Conservation (phyloP, 2,113 vertebrate genomes). For the Ardeotis arabs region DNA sequence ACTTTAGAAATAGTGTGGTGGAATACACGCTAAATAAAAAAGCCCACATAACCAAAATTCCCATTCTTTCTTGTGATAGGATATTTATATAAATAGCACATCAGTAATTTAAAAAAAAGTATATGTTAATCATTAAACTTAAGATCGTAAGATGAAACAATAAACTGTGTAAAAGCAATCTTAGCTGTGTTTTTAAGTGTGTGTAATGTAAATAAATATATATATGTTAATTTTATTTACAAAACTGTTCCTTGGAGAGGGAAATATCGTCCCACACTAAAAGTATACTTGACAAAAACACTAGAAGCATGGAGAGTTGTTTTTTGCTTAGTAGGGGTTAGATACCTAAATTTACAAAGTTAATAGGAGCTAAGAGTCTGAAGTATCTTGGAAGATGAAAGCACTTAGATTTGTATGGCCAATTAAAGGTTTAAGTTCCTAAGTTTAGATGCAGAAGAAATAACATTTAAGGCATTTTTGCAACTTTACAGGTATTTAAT, state of each 20-base stretch:
- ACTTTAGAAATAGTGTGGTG: neutral
- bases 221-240: neutral
- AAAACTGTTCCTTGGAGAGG: neutral
- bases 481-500: neutral
- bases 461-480: neutral
- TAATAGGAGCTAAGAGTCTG: neutral
- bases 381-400: neutral
- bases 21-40: neutral
- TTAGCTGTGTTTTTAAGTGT: neutral
- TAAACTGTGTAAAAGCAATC: neutral
- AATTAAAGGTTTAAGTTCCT: neutral
- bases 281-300: neutral
- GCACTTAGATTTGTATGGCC: neutral
- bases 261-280: neutral
- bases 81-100: neutral
- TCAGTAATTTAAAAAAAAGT: neutral
- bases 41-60: neutral
- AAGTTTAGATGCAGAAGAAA: neutral
- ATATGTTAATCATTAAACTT: neutral
- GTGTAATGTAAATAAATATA: neutral
- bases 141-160: neutral
- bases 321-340: neutral
- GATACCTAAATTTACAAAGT: neutral
- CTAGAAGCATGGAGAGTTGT: neutral
- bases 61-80: neutral